Evolutionary conservation across 2,888 invertebrate genomes (phyloP).

Genomic region (Ochropleura leucogaster): DNA sequence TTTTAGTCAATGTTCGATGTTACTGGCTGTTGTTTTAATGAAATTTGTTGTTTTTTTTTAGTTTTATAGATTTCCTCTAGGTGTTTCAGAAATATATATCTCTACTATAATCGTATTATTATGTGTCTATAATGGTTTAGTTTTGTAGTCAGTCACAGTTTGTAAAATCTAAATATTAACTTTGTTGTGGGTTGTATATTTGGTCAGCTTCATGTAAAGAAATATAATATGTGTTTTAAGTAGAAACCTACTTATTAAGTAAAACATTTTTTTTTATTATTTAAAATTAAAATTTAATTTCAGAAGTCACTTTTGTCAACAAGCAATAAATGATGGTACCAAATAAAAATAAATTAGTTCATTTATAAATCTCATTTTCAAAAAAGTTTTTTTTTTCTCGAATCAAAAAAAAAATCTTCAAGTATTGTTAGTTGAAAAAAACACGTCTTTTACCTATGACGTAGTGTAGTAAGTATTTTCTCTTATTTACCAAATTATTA

Average conservation of each 20-base stretch:
- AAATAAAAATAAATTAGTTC: too few relatives aligned
- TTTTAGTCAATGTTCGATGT: constrained; percentile 61
- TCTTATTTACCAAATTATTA: not conserved
- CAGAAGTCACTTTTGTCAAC: not conserved
- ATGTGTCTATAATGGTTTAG: constrained; percentile 42
- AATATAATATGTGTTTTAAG: too few relatives aligned
- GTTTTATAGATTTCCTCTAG: constrained; percentile 39
- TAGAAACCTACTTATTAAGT: too few relatives aligned
- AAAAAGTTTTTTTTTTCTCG: too few relatives aligned
- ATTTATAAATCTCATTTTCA: too few relatives aligned
- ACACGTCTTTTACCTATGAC: not conserved
- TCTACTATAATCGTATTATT: constrained; percentile 27
- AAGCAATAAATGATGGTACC: too few relatives aligned
- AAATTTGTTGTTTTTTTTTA: constrained; percentile 34
- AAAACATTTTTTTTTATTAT: not conserved
- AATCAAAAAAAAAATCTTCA: not conserved
- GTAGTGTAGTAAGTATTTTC: not conserved
- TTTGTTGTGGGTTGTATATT: too few relatives aligned
- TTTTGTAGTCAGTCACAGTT: constrained; percentile 45
- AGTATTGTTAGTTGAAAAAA: not conserved
- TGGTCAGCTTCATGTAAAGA: too few relatives aligned
- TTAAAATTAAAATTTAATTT: too few relatives aligned
- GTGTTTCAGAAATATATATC: constrained; percentile 43
- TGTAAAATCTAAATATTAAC: not conserved
- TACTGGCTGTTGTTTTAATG: constrained; percentile 42